A percentile compares a stretch with the other conserved stretches of the same genome.
phyloP scores from a whole-genome alignment of 1,140 invertebrate genomes.

The Diuraphis noxia region DNA sequence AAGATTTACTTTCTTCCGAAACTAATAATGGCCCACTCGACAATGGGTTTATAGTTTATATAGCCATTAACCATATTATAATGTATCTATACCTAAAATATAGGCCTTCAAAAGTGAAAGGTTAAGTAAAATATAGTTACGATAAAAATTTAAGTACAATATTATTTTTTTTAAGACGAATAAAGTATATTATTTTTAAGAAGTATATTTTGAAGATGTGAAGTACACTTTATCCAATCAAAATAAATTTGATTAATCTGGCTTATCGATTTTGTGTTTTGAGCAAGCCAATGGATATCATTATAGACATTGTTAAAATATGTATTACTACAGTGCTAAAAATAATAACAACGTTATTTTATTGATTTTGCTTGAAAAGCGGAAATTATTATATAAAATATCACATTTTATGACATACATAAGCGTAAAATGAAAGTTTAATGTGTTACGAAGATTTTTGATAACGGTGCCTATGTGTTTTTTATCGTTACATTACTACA shows the following conservation, averaged over 20 bases:
- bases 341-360: conserved; percentile 18
- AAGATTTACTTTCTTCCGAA: conserved; percentile 32
- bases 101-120: not conserved
- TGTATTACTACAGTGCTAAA: not conserved
- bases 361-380: not conserved
- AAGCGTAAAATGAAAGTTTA: not conserved
- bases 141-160: not conserved
- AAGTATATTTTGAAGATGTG: not conserved
- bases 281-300: not conserved
- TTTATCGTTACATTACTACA: not conserved
- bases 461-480: not conserved
- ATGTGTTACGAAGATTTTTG: conserved; percentile 16
- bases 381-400: not conserved
- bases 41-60: not conserved
- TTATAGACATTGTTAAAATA: not conserved
- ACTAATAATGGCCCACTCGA: not conserved
- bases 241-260: not conserved
- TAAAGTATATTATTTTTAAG: not conserved
- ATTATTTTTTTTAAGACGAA: not conserved
- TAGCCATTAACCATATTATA: not conserved
- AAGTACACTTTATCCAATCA: not conserved
- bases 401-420: not conserved
- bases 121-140: not conserved
- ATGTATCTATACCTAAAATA: not conserved
- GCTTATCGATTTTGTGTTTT: not conserved